Conservation (phyloP, 2,888 invertebrate species). For the Poecilobothrus nobilitatus region DNA sequence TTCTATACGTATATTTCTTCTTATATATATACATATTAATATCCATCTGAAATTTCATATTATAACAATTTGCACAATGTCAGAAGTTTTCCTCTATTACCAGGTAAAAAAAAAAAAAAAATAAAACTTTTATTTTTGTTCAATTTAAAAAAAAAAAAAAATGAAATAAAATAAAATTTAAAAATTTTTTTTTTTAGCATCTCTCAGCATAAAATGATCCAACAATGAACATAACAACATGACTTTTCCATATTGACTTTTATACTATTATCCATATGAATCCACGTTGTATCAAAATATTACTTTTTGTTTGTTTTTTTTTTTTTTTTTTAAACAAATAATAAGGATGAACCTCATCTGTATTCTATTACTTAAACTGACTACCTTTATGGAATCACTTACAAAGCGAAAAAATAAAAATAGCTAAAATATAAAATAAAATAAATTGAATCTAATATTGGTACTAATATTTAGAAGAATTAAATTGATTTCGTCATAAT, state of each 20-base stretch:
- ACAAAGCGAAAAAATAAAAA: conserved; percentile 9
- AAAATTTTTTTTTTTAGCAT: not conserved
- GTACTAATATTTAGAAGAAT: not conserved
- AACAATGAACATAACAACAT: not conserved
- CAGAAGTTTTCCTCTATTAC: not conserved
- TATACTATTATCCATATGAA: not conserved
- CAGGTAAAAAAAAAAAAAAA: not conserved
- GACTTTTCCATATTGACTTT: not conserved
- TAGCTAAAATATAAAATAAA: conserved; percentile 14
- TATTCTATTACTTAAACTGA: conserved; percentile 17
- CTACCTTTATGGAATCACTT: conserved; percentile 17
- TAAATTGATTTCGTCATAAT: not conserved
- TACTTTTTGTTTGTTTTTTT: not conserved
- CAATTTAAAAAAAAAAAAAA: not conserved
- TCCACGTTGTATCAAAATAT: too few relatives aligned
- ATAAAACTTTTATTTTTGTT: not conserved
- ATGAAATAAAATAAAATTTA: too few relatives aligned
- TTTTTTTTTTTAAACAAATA: too few relatives aligned
- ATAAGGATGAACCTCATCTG: conserved; percentile 14
- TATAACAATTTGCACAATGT: conserved; percentile 5
- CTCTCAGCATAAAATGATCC: not conserved
- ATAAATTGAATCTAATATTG: conserved; percentile 15
- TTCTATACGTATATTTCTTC: too few relatives aligned
- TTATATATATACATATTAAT: not conserved
- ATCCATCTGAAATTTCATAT: not conserved